Evolutionary conservation across 1,140 invertebrate genomes (phyloP).

Genomic region (Drosophila sp.): DNA sequence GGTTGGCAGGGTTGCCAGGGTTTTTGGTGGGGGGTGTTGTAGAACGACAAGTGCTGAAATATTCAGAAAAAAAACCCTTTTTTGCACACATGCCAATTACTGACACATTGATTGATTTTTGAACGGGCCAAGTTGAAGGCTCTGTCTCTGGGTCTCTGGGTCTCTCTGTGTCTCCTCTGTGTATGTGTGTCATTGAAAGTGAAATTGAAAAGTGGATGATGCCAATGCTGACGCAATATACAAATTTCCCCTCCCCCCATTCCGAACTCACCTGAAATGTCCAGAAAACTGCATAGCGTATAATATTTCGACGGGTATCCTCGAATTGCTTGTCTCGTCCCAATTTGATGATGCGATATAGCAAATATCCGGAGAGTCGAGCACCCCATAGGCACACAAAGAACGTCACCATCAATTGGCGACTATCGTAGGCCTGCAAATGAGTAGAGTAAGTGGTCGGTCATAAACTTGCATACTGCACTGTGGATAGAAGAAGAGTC

Average conservation of each 20-base stretch:
- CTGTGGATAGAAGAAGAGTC: no score
- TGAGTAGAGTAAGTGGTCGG: not conserved
- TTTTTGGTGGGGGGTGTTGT: not conserved
- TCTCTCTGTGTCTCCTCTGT: not conserved
- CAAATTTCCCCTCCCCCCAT: no score
- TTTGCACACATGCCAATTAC: constrained; percentile 53
- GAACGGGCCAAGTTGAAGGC: constrained; percentile 51
- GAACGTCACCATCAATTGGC: constrained; percentile 93
- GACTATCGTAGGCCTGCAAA: constrained; percentile 89
- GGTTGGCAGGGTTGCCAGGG: no score
- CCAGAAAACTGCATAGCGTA: constrained; percentile 95
- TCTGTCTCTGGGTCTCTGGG: not conserved
- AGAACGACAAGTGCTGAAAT: constrained; percentile 61
- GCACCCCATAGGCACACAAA: constrained; percentile 94
- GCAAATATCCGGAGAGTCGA: constrained; percentile 91
- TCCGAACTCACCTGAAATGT: constrained; percentile 90
- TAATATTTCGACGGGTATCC: constrained; percentile 92
- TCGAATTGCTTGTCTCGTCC: constrained; percentile 95
- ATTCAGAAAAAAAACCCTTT: constrained; percentile 45
- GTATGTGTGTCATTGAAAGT: constrained; percentile 46
- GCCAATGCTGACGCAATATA: constrained; percentile 18
- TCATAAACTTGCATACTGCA: not conserved
- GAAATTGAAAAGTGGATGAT: constrained; percentile 44
- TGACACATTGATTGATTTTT: constrained; percentile 68
- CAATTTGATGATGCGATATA: constrained; percentile 94